Base-by-base conservation (phyloP, 2,797 vertebrate genomes). In the Neolamprologus multifasciatus region DNA sequence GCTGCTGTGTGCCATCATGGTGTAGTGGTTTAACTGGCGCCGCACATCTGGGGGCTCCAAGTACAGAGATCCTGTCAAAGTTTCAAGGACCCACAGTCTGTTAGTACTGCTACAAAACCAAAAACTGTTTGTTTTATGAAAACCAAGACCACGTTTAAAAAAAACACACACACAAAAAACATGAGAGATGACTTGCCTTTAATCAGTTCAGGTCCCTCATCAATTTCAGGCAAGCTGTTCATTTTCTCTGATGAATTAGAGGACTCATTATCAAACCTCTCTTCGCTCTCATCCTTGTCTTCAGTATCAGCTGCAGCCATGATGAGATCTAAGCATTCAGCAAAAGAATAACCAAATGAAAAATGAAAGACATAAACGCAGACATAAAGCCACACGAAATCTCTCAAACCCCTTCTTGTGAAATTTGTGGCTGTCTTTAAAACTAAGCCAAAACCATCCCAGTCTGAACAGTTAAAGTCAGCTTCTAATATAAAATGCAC, bases 11-110 rank as follows among this genome's bases (percentile, higher is more conserved):
- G 97, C 96, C 59, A 97, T 96, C 2, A 96, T 95, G 86, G 94
- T 97, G 86, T 98, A 98, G 91, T 98, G 97, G 92, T 96, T 97
- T 91, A 99, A 90, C 96, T 99, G 98, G 64, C 97, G 97, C 93
- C 97, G 98, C 81, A 99, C 98, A 77, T 98, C 97, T 2, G 97
- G 97, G 59, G 97, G 97, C 86, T 99, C 98, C 0, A 95, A 96
- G 94, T 98, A 98, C 1, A 95, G 94, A 1, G 95, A 96, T 78
- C 97, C 98, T 98, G 85, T 82, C 9, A 21, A 54, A 54, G 13
- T 6, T 52, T 23, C 3, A 82, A 78, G 9, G 67, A 67, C 96
- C 94, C 88, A 52, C 2, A 11, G 4, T 29, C 26, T 11, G 9
- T 62, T 16, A 80, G 21, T 12, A 43, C 16, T 10, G 33, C 5